Conservation (phyloP, 2,797 vertebrate species). For the Gymnoscopelus microlampas region DNA sequence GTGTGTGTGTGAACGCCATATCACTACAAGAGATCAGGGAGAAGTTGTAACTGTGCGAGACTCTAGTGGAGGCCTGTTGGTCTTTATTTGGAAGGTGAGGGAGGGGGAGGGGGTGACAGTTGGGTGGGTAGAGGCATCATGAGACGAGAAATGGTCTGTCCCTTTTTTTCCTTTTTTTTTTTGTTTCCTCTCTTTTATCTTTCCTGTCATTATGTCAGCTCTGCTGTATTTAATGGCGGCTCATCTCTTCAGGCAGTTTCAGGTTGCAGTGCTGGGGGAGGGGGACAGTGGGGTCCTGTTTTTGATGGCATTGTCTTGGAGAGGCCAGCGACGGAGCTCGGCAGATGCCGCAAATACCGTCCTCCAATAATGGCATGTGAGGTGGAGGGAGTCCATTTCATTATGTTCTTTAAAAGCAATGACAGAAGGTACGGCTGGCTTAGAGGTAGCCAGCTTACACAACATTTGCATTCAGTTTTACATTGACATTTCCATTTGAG, state of each 20-base stretch:
- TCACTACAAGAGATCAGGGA: slow-evolving; percentile 58
- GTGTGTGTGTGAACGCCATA: slow-evolving; percentile 42
- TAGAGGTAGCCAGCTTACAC: slow-evolving; percentile 12
- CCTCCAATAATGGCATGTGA: slow-evolving; percentile 43
- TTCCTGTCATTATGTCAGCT: slow-evolving; percentile 82
- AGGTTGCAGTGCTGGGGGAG: slow-evolving; percentile 75
- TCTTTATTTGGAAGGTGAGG: slow-evolving; percentile 73
- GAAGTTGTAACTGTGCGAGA: slow-evolving; percentile 67
- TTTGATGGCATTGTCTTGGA: slow-evolving; percentile 75
- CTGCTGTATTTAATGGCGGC: slow-evolving; percentile 82
- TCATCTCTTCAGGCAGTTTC: slow-evolving; percentile 82
- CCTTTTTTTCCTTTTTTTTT: slow-evolving; percentile 77
- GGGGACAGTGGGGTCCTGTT: slow-evolving; percentile 54
- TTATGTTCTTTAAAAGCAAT: slow-evolving; percentile 52
- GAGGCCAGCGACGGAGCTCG: slow-evolving; percentile 57
- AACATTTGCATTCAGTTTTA: slow-evolving; percentile 29
- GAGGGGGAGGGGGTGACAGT: slow-evolving; percentile 50
- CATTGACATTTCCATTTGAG: slow-evolving; percentile 52
- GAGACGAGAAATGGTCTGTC: slow-evolving; percentile 75
- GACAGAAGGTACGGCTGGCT: slow-evolving; percentile 23
- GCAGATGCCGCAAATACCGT: slow-evolving; percentile 72
- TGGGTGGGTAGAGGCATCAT: slow-evolving; percentile 65
- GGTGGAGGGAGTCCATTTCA: slow-evolving; percentile 43
- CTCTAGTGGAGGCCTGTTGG: slow-evolving; percentile 61
- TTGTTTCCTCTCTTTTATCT: slow-evolving; percentile 79